phyloP scores from a whole-genome alignment of 2,797 vertebrate genomes.

The Ctenopoma kingsleyae region DNA sequence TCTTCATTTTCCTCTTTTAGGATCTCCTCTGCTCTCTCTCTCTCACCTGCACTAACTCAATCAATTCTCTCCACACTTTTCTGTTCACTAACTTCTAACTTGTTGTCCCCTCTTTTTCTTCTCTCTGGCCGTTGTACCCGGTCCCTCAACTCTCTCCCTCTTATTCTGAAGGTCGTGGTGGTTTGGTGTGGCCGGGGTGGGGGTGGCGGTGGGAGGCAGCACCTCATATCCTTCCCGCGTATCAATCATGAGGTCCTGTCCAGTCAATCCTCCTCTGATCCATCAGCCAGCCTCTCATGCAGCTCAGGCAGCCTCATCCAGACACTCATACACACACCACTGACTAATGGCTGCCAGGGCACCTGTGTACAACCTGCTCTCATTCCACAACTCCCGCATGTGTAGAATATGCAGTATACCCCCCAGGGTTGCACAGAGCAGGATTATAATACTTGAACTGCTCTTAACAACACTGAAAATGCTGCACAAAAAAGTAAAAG shows the following conservation, averaged over 20 bases:
- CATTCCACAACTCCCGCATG: conserved; percentile 73
- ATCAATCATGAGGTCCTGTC: conserved; percentile 99
- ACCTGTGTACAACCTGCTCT: conserved; percentile 87
- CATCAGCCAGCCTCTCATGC: conserved; percentile 87
- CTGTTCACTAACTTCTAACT: conserved; percentile 84
- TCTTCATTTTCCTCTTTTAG: conserved; percentile 75
- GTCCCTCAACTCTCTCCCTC: conserved; percentile 45
- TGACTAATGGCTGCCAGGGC: conserved; percentile 93
- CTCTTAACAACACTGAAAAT: not conserved
- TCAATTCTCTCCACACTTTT: conserved; percentile 58
- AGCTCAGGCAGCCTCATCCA: conserved; percentile 60
- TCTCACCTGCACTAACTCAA: conserved; percentile 73
- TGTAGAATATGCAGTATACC: conserved; percentile 39
- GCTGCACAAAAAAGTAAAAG: too few species aligned
- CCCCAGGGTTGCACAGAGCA: conserved; percentile 8
- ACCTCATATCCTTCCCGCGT: conserved; percentile 95
- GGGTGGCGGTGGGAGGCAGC: conserved; percentile 53
- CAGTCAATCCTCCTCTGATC: conserved; percentile 99
- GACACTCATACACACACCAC: conserved; percentile 50
- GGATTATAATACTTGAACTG: not conserved
- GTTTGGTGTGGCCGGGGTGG: conserved; percentile 56
- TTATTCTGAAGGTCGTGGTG: conserved; percentile 63
- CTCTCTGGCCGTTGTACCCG: conserved; percentile 23
- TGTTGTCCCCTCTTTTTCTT: conserved; percentile 73
- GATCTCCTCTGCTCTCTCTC: conserved; percentile 68